Evolutionary conservation across 35 echinoderm and acorn worm species (phyloP).

Genomic region (Heliocidaris tuberculata): DNA sequence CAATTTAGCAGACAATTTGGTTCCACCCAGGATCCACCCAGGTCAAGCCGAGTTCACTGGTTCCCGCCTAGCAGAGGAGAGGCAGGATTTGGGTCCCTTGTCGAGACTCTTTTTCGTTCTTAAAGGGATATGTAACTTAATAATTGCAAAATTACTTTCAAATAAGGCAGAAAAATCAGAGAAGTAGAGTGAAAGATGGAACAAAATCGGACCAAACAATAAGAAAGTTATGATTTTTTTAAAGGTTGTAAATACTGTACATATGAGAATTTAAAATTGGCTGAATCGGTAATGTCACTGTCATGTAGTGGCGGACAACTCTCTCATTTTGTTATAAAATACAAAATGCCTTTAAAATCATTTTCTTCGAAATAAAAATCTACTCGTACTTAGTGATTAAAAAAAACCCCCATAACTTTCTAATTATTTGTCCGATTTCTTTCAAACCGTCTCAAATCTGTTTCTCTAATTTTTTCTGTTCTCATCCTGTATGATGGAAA

Average conservation of each 20-base stretch:
- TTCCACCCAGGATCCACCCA: slow-evolving; percentile 38
- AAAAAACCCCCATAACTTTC: no score
- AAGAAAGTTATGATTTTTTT: no score
- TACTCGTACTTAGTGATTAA: not conserved
- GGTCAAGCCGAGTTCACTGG: slow-evolving; percentile 3
- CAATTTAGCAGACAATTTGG: slow-evolving; percentile 35
- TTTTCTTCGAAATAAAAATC: not conserved
- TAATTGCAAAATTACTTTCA: not conserved
- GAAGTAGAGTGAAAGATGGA: not conserved
- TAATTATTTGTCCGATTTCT: no score
- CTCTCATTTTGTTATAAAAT: no score
- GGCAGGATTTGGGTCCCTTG: not conserved
- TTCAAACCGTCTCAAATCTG: no score
- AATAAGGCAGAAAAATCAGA: not conserved
- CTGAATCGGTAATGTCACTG: no score
- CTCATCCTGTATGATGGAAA: no score
- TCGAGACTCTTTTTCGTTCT: not conserved
- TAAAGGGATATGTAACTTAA: not conserved
- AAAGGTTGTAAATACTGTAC: no score
- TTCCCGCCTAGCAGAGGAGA: not conserved
- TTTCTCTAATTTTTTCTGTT: no score
- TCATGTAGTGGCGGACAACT: no score
- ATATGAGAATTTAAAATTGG: no score
- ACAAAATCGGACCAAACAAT: not conserved
- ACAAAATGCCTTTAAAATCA: no score